Base-by-base conservation (phyloP, 92 coral and sea anemone genomes). In the Galaxea fascicularis region DNA sequence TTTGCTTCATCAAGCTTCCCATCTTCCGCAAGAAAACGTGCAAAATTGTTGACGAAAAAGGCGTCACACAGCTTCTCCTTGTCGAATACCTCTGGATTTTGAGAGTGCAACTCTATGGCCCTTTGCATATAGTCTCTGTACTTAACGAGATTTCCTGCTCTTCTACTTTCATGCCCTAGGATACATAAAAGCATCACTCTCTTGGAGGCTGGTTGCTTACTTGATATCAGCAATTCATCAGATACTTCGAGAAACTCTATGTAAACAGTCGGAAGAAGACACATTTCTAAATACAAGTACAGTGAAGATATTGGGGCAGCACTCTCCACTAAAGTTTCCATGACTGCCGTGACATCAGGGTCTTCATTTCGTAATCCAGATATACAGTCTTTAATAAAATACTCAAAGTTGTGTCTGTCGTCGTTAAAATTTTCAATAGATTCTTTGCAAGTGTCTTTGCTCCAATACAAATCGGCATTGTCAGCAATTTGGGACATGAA, bases 361-460 rank as follows among this genome's bases (percentile, higher is more conserved):
- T 70, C 56, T 5, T 70, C n/a, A 11, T 21, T 70, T 4, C 20
- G n/a, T 21, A 70, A 70, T 12, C 75, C 75, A 70, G 6, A 1
- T 21, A 39, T 70, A 18, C 75, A 70, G 31, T 1, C 53, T 8
- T 70, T 41, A 21, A 82, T 20, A 57, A 72, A 66, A 82, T 72
- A 56, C 57, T 82, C 87, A 21, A 82, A 65, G 21, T 82, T 76
- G 52, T 59, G 75, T 39, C 87, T 71, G 28, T 82, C 77, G 12
- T 67, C 53, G 58, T 72, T 72, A 72, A 82, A 82, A 54, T 18
- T 3, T 58, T 54, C 11, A 71, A 82, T 56, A 30, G 87, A 82
- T 54, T 82, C 56, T 27, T 72, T 82, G 71, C 87, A 82, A 16
- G 47, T 57, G 71, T 82, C 87, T 10, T 57, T 71, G 21, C 47